These are phyloP conservation scores for Adrianichthys oophorus DNA, from an alignment of 2,797 vertebrate genomes.

Conservation along the genomic window DNA sequence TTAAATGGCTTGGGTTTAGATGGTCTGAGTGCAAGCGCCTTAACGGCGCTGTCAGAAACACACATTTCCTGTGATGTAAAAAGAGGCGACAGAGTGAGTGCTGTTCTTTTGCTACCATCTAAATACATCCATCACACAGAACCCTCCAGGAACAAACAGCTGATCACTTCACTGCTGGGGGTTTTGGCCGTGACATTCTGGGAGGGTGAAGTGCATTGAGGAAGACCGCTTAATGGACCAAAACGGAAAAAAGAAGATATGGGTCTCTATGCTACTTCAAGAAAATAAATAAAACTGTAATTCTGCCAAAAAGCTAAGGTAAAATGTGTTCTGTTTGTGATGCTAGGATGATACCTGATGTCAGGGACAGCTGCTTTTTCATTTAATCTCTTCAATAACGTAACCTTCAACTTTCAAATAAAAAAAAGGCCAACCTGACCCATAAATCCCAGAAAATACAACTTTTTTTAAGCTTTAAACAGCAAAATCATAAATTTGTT, in stretches of 20 bases:
- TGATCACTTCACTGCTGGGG: constrained; percentile 60
- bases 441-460: too few relatives aligned
- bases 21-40: constrained; percentile 8
- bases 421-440: too few relatives aligned
- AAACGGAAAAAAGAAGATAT: constrained; percentile 16
- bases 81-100: constrained; percentile 37
- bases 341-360: too few relatives aligned
- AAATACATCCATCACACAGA: constrained; percentile 32
- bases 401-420: too few relatives aligned
- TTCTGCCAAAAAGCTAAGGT: too few relatives aligned
- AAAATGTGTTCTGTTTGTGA: too few relatives aligned
- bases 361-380: too few relatives aligned
- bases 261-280: constrained; percentile 7
- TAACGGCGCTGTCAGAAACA: constrained; percentile 10
- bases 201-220: constrained; percentile 44
- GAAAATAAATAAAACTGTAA: too few relatives aligned
- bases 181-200: constrained; percentile 53
- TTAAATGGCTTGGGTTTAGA: constrained; percentile 14
- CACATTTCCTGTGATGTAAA: constrained; percentile 30
- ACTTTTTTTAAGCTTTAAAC: too few relatives aligned
- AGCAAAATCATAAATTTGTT: too few relatives aligned
- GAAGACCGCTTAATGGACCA: constrained; percentile 23
- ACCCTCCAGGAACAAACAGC: constrained; percentile 45
- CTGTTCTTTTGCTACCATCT: constrained; percentile 46
- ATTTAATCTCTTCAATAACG: too few relatives aligned